Evolutionary conservation across 1,140 invertebrate genomes (phyloP), one percentile per base, ranked within the genome.

Genomic region (Pseudomyrmex gracilis): DNA sequence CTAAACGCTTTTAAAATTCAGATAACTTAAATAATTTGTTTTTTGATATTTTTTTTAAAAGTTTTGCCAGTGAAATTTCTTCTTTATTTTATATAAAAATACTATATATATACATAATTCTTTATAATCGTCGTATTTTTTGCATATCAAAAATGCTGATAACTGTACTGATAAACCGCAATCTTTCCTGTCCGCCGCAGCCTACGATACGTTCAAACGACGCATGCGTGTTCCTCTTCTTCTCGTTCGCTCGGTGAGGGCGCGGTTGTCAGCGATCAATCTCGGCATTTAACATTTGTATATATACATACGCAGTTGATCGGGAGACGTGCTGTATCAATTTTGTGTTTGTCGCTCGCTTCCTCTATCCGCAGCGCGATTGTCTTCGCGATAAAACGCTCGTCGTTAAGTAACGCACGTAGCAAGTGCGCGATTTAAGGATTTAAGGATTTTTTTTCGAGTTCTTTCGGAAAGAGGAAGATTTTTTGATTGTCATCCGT

Each of bases 211-310:
- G 9, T 67, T 15, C 47, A 8, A 22, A 15, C 55, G 4, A 10
- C 84, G 86, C 84, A 78, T 64, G 84, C 73, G 86, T 51, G 22
- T 0, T 49, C 47, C 0, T 12, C 47, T 0, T 12, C 24, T 24
- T 53, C 73, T 45, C 57, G 61, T 87, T 77, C 55, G 60, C 45
- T 43, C 51, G 51, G 47, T 85, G 82, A 76, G 70, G 86, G 86
- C 85, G 82, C 86, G 47, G 76, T 82, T 84, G 86, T 88, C 86
- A 82, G 74, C 85, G 86, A 88, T 88, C 86, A 88, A 88, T 88
- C 86, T 87, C 73, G 22, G 63, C 43, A 51, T n/a, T 57, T 60
- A 77, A n/a, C 84, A 73, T 87, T 86, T 68, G 73, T 49, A 55
- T 77, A 77, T 84, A 80, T 73, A 80, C 84, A 85, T 17, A 34